A percentile compares a stretch with the other conserved stretches of the same genome.
Conservation (phyloP, 2,797 vertebrate species). For the Typhlichthys eigenmanni region DNA sequence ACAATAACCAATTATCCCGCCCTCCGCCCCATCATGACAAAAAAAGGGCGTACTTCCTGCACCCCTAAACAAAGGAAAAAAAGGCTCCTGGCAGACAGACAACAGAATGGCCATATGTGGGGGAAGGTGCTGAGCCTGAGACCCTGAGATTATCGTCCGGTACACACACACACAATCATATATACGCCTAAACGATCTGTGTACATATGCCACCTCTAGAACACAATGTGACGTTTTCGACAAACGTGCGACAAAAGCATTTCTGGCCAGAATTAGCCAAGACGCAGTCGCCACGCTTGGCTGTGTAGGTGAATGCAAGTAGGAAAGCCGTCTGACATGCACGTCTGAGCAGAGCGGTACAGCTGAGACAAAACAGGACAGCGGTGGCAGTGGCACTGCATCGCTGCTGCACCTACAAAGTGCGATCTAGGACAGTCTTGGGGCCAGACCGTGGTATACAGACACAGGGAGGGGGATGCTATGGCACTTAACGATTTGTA, state of each 20-base stretch:
- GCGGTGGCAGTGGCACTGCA: no score
- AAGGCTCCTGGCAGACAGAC: slow-evolving; percentile 65
- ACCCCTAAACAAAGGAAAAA: slow-evolving; percentile 65
- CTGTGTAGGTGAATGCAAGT: not conserved
- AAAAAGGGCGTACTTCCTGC: slow-evolving; percentile 73
- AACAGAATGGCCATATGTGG: slow-evolving; percentile 64
- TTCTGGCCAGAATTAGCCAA: no score
- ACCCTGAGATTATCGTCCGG: slow-evolving; percentile 60
- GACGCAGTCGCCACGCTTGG: no score
- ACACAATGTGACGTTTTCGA: not conserved
- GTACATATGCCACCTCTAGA: not conserved
- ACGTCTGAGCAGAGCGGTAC: not conserved
- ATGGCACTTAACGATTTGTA: slow-evolving; percentile 54
- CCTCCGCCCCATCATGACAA: slow-evolving; percentile 70
- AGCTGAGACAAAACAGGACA: not conserved
- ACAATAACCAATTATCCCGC: slow-evolving; percentile 70
- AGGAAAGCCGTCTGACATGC: not conserved
- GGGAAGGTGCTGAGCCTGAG: slow-evolving; percentile 12
- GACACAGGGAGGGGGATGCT: slow-evolving; percentile 16
- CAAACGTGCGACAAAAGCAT: not conserved
- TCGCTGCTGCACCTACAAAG: not conserved
- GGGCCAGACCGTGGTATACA: slow-evolving; percentile 4
- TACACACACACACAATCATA: slow-evolving; percentile 20
- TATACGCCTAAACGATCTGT: not conserved
- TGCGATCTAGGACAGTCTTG: not conserved